These are phyloP conservation scores for Ostrea edulis DNA, from an alignment of 1,140 invertebrate genomes.

Conservation along the genomic window DNA sequence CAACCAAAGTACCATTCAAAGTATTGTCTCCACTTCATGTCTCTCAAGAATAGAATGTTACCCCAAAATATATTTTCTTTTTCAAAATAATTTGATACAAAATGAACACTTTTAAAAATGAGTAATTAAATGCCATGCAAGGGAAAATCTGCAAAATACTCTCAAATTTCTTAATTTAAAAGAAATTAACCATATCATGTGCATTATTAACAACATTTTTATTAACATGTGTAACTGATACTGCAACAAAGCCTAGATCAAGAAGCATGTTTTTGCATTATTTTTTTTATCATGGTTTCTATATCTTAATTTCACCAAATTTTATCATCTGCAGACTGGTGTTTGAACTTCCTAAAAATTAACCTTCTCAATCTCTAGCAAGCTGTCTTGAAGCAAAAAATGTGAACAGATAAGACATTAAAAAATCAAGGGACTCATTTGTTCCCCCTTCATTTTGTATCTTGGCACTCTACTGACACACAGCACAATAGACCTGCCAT, in stretches of 20 bases:
- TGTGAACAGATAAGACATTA: neutral
- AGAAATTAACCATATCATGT: constrained; percentile 2
- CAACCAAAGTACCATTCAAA: neutral
- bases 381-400: constrained; percentile 9
- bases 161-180: neutral
- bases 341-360: neutral
- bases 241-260: neutral
- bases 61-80: neutral
- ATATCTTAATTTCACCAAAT: neutral
- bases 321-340: neutral
- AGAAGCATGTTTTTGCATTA: neutral
- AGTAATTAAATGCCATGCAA: neutral
- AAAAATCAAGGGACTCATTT: neutral
- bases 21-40: neutral
- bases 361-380: neutral
- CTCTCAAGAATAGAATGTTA: constrained; percentile 2
- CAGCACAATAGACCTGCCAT: constrained; percentile 2
- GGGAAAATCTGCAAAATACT: neutral
- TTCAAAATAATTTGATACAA: constrained; percentile 2
- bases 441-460: neutral
- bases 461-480: constrained; percentile 25
- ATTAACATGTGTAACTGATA: neutral
- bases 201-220: neutral
- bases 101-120: neutral
- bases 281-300: neutral